Conservation (phyloP, 2,113 vertebrate species). For the Atrichornis clamosus region DNA sequence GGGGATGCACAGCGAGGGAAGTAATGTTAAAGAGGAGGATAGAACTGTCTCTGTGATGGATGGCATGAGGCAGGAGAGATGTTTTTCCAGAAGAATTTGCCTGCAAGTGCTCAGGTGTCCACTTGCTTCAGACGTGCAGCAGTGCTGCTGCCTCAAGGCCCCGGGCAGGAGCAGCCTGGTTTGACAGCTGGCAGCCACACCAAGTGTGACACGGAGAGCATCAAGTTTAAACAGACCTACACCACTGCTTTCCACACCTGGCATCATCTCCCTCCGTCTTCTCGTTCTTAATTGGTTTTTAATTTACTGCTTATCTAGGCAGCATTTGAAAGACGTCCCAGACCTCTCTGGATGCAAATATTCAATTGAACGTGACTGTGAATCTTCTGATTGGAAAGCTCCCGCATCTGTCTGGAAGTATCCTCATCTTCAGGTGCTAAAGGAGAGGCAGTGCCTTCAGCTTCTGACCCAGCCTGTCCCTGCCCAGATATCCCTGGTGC, state of each 20-base stretch:
- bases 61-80: not conserved
- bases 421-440: not conserved
- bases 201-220: not conserved
- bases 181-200: not conserved
- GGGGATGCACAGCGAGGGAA: not conserved
- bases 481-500: not conserved
- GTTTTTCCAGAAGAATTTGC: not conserved
- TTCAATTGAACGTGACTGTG: not conserved
- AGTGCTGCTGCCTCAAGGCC: conserved; percentile 39
- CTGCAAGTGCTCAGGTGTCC: not conserved
- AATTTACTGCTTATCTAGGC: conserved; percentile 31
- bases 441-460: not conserved
- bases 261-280: not conserved
- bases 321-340: not conserved
- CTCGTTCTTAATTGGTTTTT: not conserved
- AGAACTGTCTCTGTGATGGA: not conserved
- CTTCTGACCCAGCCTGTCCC: not conserved
- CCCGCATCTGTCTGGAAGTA: not conserved
- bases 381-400: not conserved
- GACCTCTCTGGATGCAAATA: not conserved
- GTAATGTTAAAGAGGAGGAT: not conserved
- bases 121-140: not conserved
- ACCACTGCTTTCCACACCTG: not conserved
- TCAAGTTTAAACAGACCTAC: not conserved
- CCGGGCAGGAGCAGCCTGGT: not conserved